Evolutionary conservation across 2,797 vertebrate species (phyloP).

Genomic region (Vireo griseus): DNA sequence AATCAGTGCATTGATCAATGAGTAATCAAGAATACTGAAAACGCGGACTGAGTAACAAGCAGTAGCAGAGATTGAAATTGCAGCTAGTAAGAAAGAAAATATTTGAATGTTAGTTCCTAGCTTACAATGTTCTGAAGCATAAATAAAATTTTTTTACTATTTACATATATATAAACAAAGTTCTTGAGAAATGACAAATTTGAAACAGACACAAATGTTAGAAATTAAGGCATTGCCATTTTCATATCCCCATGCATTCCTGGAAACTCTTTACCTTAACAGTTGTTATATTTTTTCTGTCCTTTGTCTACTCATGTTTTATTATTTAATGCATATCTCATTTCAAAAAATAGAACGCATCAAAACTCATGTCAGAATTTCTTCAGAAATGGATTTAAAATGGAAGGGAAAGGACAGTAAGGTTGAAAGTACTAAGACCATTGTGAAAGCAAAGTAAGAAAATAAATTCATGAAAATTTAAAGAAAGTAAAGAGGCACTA

Average conservation of each 20-base stretch:
- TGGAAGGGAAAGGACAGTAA: neutral
- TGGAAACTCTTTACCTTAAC: neutral
- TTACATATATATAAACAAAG: neutral
- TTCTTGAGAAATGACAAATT: neutral
- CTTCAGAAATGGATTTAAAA: neutral
- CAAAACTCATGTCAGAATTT: neutral
- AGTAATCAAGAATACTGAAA: neutral
- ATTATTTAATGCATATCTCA: neutral
- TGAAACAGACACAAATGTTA: neutral
- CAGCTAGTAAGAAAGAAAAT: neutral
- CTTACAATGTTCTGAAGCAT: neutral
- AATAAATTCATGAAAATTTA: neutral
- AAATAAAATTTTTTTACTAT: neutral
- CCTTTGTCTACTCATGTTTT: neutral
- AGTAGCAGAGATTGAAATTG: neutral
- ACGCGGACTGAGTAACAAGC: neutral
- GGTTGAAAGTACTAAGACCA: neutral
- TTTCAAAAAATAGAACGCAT: neutral
- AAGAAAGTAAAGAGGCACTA: neutral
- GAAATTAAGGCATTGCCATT: neutral
- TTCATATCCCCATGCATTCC: neutral
- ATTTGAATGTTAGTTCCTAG: neutral
- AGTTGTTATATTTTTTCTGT: neutral
- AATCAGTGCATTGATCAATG: neutral
- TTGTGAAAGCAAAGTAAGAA: neutral